Percentiles rank a stretch among this genome's conserved stretches.
phyloP scores from a whole-genome alignment of 2,797 vertebrate genomes.

The Arremon brunneinucha region DNA sequence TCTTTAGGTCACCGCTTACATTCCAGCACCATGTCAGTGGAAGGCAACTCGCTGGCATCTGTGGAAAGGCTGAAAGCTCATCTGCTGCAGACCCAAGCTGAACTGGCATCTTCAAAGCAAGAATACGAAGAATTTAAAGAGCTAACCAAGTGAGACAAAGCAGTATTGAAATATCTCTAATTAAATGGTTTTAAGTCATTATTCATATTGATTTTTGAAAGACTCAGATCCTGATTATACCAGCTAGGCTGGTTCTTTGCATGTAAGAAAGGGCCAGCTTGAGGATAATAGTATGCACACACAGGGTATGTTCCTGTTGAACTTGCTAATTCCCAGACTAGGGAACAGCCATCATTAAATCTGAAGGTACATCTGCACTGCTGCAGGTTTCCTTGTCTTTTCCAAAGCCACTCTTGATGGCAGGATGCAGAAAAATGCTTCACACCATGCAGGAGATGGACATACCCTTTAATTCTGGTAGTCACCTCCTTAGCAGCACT shows the following conservation, averaged over 20 bases:
- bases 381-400: not conserved
- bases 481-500: not conserved
- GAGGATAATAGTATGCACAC: not conserved
- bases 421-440: not conserved
- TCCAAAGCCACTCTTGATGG: not conserved
- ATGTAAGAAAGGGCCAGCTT: not conserved
- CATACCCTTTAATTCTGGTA: not conserved
- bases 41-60: constrained; percentile 70
- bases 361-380: not conserved
- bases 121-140: constrained; percentile 93
- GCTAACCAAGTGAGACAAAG: constrained; percentile 83
- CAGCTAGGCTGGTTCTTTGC: not conserved
- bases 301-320: not conserved
- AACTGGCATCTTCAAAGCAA: constrained; percentile 82
- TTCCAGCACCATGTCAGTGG: constrained; percentile 69
- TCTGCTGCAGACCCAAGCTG: constrained; percentile 86
- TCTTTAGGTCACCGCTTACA: constrained; percentile 70
- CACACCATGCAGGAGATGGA: not conserved
- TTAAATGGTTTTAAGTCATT: not conserved
- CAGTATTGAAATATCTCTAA: not conserved
- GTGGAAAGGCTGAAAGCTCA: constrained; percentile 85
- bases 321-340: not conserved
- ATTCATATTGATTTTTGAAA: not conserved
- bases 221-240: not conserved
- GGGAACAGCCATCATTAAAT: not conserved